phyloP scores from a whole-genome alignment of 1,140 invertebrate genomes.

The Ericerus pela region DNA sequence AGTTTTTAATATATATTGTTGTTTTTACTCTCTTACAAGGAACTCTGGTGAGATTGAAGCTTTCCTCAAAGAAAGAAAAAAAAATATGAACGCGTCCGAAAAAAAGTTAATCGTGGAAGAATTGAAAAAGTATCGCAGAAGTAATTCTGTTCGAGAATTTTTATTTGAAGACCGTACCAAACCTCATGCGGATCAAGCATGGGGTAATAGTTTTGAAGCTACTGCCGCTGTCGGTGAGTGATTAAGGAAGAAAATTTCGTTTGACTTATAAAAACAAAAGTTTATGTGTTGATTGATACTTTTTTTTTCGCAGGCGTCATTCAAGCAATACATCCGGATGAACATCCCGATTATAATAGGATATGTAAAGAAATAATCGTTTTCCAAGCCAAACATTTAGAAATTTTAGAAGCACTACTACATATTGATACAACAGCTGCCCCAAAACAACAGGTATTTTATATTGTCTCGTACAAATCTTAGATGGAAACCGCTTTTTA shows the following conservation, averaged over 20 bases:
- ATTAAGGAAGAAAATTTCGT: too few species aligned
- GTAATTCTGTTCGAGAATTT: conserved; percentile 72
- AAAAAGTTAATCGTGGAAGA: neutral
- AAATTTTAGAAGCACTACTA: conserved; percentile 77
- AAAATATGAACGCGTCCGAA: neutral
- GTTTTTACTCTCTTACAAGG: neutral
- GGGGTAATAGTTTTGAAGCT: conserved; percentile 76
- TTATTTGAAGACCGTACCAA: conserved; percentile 94
- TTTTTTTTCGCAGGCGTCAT: conserved; percentile 69
- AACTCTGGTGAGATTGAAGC: neutral
- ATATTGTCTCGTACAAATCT: too few species aligned
- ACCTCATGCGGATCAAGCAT: conserved; percentile 95
- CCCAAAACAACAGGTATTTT: conserved; percentile 75
- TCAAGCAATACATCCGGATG: conserved; percentile 76
- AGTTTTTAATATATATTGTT: neutral
- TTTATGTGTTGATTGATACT: too few species aligned
- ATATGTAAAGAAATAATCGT: conserved; percentile 97
- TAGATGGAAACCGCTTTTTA: too few species aligned
- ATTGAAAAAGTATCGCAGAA: neutral
- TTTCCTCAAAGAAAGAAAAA: neutral
- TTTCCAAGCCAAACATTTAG: conserved; percentile 86
- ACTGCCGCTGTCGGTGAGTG: conserved; percentile 80
- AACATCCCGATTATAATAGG: conserved; percentile 51
- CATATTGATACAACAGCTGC: conserved; percentile 95
- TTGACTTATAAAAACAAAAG: too few species aligned